Conservation (phyloP, 2,113 vertebrate genomes). For the Odontophorus gujanensis region DNA sequence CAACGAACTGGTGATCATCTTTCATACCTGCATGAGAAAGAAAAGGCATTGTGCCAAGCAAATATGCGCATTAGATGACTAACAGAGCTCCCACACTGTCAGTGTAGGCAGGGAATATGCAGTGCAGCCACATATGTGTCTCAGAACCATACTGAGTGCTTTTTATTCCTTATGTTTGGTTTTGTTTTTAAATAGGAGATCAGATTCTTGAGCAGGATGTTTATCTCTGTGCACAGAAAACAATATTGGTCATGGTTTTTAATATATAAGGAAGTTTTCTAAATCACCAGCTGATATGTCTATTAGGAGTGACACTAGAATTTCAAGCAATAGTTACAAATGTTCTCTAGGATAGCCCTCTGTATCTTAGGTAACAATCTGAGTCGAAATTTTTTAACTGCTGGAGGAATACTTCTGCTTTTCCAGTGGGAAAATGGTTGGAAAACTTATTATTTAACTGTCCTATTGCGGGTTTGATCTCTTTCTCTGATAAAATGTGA, state of each 20-base stretch:
- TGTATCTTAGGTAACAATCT: not conserved
- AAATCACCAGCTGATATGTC: not conserved
- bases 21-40: conserved; percentile 13
- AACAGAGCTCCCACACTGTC: conserved; percentile 72
- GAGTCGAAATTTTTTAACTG: not conserved
- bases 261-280: not conserved
- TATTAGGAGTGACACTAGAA: not conserved
- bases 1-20: conserved; percentile 23
- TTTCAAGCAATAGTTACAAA: conserved; percentile 37
- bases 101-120: conserved; percentile 73
- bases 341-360: not conserved
- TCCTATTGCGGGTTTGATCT: not conserved
- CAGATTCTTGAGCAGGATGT: conserved; percentile 62
- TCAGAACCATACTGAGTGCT: conserved; percentile 40
- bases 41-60: conserved; percentile 59
- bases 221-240: conserved; percentile 66
- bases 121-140: conserved; percentile 62
- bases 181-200: conserved; percentile 69
- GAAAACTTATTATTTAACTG: not conserved
- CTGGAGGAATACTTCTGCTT: not conserved
- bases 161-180: conserved; percentile 66
- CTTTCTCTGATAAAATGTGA: not conserved
- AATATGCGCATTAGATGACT: conserved; percentile 73
- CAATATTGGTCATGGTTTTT: conserved; percentile 64
- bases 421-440: not conserved